Evolutionary conservation across 2,888 invertebrate species (phyloP).

Genomic region (Volucella inanis): DNA sequence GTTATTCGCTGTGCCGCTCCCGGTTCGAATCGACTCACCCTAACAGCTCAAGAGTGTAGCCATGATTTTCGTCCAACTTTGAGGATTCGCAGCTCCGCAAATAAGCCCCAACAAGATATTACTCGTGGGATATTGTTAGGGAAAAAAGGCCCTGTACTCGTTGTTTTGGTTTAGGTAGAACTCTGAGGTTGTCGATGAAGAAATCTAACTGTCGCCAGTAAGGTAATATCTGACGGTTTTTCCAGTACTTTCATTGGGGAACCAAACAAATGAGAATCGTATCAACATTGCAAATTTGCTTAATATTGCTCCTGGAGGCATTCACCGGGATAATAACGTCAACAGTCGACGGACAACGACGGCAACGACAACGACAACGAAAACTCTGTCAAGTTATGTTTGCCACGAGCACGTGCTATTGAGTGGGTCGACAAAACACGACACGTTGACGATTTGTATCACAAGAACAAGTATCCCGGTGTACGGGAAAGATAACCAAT

Average conservation of each 20-base stretch:
- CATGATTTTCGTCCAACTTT: conserved; percentile 22
- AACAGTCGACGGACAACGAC: conserved; percentile 4
- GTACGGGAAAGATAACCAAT: conserved; percentile 31
- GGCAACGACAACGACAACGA: background rate
- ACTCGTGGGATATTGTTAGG: background rate
- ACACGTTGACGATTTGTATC: conserved; percentile 27
- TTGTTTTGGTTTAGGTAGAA: background rate
- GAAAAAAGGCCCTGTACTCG: background rate
- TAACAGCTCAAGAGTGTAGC: conserved; percentile 9
- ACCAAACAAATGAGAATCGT: conserved; percentile 46
- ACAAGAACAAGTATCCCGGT: conserved; percentile 20
- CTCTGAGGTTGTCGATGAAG: background rate
- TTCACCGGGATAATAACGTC: conserved; percentile 50
- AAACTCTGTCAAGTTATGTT: too few relatives aligned
- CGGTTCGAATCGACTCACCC: background rate
- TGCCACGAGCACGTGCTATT: conserved; percentile 19
- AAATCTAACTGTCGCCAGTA: conserved; percentile 50
- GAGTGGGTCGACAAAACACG: background rate
- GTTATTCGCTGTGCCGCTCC: too few relatives aligned
- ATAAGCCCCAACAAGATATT: conserved; percentile 3
- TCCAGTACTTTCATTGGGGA: conserved; percentile 25
- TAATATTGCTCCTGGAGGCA: conserved; percentile 59
- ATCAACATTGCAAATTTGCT: conserved; percentile 62
- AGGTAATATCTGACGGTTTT: conserved; percentile 56
- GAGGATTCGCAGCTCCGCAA: conserved; percentile 26